Evolutionary conservation across 1,140 invertebrate species (phyloP), one percentile per base, ranked within the genome.

Genomic region (Holotrichia oblita): DNA sequence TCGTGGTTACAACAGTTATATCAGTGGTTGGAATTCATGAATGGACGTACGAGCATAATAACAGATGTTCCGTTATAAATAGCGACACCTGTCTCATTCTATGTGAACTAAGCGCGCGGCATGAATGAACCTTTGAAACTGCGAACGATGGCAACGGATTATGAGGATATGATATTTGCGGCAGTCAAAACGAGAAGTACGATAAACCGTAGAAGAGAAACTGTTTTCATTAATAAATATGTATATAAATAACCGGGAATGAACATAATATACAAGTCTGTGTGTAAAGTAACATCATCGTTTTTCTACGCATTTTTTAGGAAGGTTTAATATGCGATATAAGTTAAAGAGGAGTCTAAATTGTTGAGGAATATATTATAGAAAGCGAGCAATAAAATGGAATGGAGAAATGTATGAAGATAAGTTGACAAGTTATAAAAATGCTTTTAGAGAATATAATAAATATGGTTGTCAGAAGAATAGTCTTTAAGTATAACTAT

Each of bases 111-210:
- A 69, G 22, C 61, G 22, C 6, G 27, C 61, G 14, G 61, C 22
- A 69, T 69, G 61, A 69, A 69, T 69, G 61, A 69, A 69, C 7
- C 61, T 24, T 34, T 69, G 61, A 69, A 69, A 69, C 61, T 17
- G 22, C 61, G 61, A 69, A n/a, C 20, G 61, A 69, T 69, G 8
- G 61, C 22, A 69, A 34, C 20, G 22, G 61, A 69, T 69, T 69
- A 69, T 27, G 61, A 69, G 61, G 27, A 34, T 24, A 34, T 69
- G 20, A 69, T 69, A 69, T 69, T 69, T 69, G 61, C 61, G 61
- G 61, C 61, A 34, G 61, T 69, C 22, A 69, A 69, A 69, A 34
- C 12, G 24, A 69, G 12, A 27, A 69, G 14, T 8, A 48, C 10
- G 12, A 6, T 69, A 64, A 24, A 69, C 61, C 10, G 20, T 17